These are phyloP conservation scores for Plecturocebus donacophilus DNA, from an alignment of 2,113 vertebrate species.

Conservation along the genomic window DNA sequence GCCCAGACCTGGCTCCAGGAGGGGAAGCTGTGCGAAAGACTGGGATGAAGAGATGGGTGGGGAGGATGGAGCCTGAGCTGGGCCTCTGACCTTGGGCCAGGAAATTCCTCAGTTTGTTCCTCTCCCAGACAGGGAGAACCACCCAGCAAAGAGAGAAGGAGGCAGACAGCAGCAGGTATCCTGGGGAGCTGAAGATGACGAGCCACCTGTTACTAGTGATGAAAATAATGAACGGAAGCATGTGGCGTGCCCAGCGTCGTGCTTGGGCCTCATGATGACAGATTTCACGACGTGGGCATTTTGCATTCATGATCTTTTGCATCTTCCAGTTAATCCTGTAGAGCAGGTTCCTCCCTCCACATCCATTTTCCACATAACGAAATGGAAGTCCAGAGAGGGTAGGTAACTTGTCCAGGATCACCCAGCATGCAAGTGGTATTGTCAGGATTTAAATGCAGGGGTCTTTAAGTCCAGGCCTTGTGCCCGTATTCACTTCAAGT, in stretches of 20 bases:
- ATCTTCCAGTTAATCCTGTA: not conserved
- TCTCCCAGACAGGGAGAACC: not conserved
- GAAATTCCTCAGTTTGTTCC: not conserved
- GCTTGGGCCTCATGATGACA: accelerated
- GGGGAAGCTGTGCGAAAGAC: accelerated
- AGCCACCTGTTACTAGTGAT: accelerated
- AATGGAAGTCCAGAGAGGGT: conserved; percentile 42
- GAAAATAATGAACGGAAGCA: accelerated
- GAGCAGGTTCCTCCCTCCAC: not conserved
- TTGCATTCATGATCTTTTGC: not conserved
- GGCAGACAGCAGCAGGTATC: not conserved
- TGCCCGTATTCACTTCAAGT: not conserved
- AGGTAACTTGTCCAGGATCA: not conserved
- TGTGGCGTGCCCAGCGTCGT: accelerated
- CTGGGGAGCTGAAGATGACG: not conserved
- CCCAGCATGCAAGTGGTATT: not conserved
- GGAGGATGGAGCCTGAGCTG: accelerated
- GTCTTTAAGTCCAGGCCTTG: not conserved
- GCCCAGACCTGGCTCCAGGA: not conserved
- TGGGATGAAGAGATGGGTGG: not conserved
- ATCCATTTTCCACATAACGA: not conserved
- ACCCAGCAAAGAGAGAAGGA: not conserved
- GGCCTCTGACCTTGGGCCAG: not conserved
- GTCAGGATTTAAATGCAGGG: not conserved
- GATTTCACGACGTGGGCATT: not conserved